Conservation (phyloP, 2,797 vertebrate species). For the Mormyrus proboscirostris region DNA sequence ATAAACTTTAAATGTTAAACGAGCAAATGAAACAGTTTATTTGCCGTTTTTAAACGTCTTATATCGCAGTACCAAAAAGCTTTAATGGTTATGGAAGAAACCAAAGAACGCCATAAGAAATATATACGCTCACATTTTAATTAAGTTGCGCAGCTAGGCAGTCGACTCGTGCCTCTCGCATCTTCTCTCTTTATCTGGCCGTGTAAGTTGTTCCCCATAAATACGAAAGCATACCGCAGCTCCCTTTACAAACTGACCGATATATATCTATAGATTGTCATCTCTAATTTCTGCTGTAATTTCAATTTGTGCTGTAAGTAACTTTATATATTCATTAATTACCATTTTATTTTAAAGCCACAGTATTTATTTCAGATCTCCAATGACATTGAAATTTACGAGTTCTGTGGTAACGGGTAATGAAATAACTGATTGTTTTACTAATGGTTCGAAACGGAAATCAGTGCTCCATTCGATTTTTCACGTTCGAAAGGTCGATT, state of each 20-base stretch:
- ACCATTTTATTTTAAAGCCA: not conserved
- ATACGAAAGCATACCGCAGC: not conserved
- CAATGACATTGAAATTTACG: not conserved
- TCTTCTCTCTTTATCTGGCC: not conserved
- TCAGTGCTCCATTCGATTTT: not conserved
- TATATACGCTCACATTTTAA: not conserved
- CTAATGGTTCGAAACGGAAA: not conserved
- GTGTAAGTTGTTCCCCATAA: not conserved
- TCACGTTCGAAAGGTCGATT: not conserved
- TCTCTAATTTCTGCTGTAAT: not conserved
- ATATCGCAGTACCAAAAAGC: not conserved
- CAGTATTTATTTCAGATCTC: not conserved
- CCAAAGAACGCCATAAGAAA: not conserved
- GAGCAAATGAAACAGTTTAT: not conserved
- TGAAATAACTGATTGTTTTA: not conserved
- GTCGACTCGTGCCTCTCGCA: not conserved
- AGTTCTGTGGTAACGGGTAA: not conserved
- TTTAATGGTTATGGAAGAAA: not conserved
- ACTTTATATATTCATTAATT: not conserved
- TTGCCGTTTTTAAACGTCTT: not conserved
- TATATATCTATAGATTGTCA: not conserved
- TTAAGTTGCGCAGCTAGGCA: not conserved
- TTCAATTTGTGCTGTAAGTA: not conserved
- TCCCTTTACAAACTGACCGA: not conserved
- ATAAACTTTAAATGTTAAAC: not conserved